These are phyloP conservation scores for Plebejus anna DNA, from an alignment of 2,888 invertebrate genomes.

Conservation along the genomic window DNA sequence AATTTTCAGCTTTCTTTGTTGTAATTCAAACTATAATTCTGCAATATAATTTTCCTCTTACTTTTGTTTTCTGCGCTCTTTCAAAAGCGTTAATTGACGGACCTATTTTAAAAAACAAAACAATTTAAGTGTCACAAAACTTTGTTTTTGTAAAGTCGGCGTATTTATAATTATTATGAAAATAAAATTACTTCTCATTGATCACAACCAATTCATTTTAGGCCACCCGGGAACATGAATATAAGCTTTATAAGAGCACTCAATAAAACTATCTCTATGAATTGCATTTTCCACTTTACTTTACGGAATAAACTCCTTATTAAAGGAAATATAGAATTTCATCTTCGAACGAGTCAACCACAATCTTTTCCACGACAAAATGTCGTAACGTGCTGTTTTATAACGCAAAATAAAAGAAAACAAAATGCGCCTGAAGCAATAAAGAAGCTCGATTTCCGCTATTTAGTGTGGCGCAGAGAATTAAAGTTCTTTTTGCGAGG, in stretches of 20 bases:
- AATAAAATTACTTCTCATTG: too few relatives aligned
- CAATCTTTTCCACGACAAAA: slow-evolving; percentile 57
- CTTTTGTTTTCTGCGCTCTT: background rate
- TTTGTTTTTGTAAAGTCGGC: background rate
- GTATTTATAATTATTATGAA: too few relatives aligned
- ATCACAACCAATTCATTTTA: background rate
- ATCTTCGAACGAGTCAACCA: slow-evolving; percentile 39
- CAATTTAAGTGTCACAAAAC: background rate
- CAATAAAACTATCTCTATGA: background rate
- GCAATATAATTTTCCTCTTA: background rate
- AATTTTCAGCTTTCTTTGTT: slow-evolving; percentile 8
- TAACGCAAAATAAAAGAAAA: slow-evolving; percentile 65
- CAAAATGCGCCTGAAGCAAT: slow-evolving; percentile 61
- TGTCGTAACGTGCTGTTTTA: slow-evolving; percentile 62
- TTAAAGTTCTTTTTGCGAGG: slow-evolving; percentile 67
- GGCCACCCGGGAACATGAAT: background rate
- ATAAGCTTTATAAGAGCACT: background rate
- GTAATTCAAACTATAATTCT: slow-evolving; percentile 16
- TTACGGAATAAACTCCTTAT: background rate
- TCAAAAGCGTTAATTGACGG: background rate
- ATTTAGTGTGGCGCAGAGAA: slow-evolving; percentile 61
- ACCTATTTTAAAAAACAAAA: background rate
- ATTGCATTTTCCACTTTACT: background rate
- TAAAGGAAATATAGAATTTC: slow-evolving; percentile 34
- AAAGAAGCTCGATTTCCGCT: slow-evolving; percentile 65